Conservation (phyloP, 2,113 vertebrate genomes). For the Mormyrus lacerda region DNA sequence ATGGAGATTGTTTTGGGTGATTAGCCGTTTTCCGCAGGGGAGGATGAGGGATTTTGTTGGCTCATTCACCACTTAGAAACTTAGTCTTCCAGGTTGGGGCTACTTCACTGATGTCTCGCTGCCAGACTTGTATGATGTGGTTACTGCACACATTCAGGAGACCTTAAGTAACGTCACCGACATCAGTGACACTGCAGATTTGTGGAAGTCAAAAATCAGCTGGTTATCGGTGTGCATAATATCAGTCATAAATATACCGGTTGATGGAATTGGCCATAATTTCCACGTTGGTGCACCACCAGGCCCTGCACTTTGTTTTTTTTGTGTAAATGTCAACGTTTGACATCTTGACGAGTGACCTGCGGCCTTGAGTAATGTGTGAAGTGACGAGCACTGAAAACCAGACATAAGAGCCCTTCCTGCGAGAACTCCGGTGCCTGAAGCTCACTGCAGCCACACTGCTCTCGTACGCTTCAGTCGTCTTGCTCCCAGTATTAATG, state of each 20-base stretch:
- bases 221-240: background rate
- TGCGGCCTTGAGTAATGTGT: background rate
- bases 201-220: background rate
- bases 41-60: background rate
- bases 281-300: background rate
- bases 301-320: background rate
- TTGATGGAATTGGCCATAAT: background rate
- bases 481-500: background rate
- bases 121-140: background rate
- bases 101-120: background rate
- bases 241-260: background rate
- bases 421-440: background rate
- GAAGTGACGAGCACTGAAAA: background rate
- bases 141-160: background rate
- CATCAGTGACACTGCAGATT: background rate
- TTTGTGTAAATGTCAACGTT: background rate
- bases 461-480: background rate
- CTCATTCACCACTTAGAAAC: background rate
- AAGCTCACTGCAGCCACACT: background rate
- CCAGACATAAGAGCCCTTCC: background rate
- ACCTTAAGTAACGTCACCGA: background rate
- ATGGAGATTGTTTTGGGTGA: background rate
- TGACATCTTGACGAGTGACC: background rate
- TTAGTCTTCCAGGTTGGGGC: background rate
- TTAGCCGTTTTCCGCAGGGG: background rate